phyloP scores from a whole-genome alignment of 2,113 vertebrate genomes.

The Elanoides forficatus region DNA sequence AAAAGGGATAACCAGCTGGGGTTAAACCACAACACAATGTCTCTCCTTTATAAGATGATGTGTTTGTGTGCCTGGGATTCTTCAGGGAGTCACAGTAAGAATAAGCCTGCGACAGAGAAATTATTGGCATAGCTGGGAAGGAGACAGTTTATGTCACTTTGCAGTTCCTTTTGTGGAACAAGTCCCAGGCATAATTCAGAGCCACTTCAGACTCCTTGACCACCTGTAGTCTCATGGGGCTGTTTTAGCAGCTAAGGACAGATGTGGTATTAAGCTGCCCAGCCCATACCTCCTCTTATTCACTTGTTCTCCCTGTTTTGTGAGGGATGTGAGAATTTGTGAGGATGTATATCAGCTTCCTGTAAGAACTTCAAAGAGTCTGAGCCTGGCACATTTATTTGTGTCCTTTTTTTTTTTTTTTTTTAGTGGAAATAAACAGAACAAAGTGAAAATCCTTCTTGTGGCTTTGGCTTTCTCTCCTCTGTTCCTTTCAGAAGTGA shows the following conservation, averaged over 20 bases:
- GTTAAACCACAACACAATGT: neutral
- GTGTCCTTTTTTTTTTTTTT: neutral
- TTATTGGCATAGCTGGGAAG: neutral
- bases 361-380: neutral
- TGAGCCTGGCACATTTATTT: neutral
- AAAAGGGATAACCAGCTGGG: neutral
- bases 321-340: neutral
- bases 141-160: neutral
- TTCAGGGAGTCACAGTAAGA: neutral
- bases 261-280: neutral
- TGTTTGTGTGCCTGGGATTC: neutral
- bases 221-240: neutral
- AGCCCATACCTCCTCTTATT: neutral
- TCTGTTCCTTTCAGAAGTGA: neutral
- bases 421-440: neutral
- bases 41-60: neutral
- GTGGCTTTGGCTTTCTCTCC: neutral
- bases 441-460: neutral
- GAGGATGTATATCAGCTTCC: neutral
- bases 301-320: neutral
- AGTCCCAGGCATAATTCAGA: neutral
- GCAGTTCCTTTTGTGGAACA: neutral
- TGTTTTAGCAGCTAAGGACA: neutral
- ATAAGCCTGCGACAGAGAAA: neutral
- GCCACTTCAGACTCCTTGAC: neutral